phyloP scores from a whole-genome alignment of 2,113 vertebrate species.

The Coturnix japonica region DNA sequence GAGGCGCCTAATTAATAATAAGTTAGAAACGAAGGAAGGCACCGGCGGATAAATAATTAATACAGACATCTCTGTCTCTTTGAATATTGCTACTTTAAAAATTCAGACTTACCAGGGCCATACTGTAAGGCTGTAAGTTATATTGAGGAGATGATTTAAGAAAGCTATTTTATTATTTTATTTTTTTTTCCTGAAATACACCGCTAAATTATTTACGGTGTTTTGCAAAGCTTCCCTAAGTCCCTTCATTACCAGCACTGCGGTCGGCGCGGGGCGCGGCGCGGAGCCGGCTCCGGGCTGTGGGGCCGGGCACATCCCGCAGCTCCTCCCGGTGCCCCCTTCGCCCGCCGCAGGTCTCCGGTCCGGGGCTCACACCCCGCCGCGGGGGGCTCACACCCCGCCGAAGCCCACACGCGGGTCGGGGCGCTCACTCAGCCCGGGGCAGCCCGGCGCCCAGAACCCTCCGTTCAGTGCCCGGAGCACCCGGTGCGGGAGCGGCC shows the following conservation, averaged over 20 bases:
- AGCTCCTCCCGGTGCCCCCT: background rate
- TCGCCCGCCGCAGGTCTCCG: background rate
- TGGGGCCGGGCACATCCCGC: background rate
- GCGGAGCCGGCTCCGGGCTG: background rate
- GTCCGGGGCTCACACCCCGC: background rate
- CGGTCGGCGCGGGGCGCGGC: slow-evolving; percentile 60
- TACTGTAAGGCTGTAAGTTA: slow-evolving; percentile 82
- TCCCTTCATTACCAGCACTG: slow-evolving; percentile 78
- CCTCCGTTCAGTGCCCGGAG: background rate
- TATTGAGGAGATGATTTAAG: slow-evolving; percentile 81
- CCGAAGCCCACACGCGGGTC: background rate
- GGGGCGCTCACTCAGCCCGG: background rate
- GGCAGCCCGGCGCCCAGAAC: background rate
- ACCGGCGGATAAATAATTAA: slow-evolving; percentile 87
- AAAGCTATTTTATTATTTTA: slow-evolving; percentile 72
- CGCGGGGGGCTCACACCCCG: background rate
- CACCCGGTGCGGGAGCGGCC: background rate
- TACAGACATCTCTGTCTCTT: slow-evolving; percentile 85
- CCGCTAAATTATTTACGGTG: slow-evolving; percentile 82
- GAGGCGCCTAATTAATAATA: slow-evolving; percentile 93
- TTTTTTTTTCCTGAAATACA: slow-evolving; percentile 78
- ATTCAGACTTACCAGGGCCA: slow-evolving; percentile 79
- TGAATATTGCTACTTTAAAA: slow-evolving; percentile 86
- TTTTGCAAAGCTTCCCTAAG: slow-evolving; percentile 78
- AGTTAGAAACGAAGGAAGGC: slow-evolving; percentile 88